Base-by-base conservation (phyloP, 2,797 vertebrate genomes). In the Siniperca scherzeri region DNA sequence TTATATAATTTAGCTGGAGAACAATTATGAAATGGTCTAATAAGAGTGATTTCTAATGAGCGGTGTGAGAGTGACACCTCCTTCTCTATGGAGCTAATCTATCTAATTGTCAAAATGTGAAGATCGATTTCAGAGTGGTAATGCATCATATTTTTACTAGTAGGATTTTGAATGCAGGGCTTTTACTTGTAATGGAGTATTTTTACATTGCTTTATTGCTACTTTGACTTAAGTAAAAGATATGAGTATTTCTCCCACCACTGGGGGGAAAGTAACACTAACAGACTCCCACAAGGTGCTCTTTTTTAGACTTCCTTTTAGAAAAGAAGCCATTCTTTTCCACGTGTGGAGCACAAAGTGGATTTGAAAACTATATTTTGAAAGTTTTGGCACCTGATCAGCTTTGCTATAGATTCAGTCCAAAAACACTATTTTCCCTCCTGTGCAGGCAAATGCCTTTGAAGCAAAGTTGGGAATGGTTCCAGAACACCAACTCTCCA, bases 401-500 rank as follows among this genome's bases (percentile, higher is more conserved):
- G 40, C n/a, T 59, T 80, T n/a, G 42, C 76, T 69, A 38, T 25
- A 84, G 86, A 86, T 82, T 87, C 67, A 53, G 46, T 46, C 38
- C 50, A 87, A 88, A 84, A 79, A 78, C 53, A 75, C 30, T 74
- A 67, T 75, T 80, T 83, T 73, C 72, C 74, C 82, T 88, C 64
- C 72, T 80, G 80, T 78, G 71, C 74, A 84, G 77, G 57, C 27
- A 82, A 80, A 85, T 85, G 61, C 72, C 78, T 91, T 91, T 85
- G 77, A 89, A 69, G 81, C 33, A 81, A 87, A 87, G 82, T 90
- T 91, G 74, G 87, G 82, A 93, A 92, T 69, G 77, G 91, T 94
- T 95, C 92, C 92, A 91, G 85, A 77, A 87, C 92, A 91, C 82
- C 89, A 86, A 88, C 88, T 91, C 92, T 92, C 89, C 70, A 88